A percentile compares a stretch with the other conserved stretches of the same genome.
Conservation (phyloP, 2,888 invertebrate genomes). For the Scaptomyza flava region DNA sequence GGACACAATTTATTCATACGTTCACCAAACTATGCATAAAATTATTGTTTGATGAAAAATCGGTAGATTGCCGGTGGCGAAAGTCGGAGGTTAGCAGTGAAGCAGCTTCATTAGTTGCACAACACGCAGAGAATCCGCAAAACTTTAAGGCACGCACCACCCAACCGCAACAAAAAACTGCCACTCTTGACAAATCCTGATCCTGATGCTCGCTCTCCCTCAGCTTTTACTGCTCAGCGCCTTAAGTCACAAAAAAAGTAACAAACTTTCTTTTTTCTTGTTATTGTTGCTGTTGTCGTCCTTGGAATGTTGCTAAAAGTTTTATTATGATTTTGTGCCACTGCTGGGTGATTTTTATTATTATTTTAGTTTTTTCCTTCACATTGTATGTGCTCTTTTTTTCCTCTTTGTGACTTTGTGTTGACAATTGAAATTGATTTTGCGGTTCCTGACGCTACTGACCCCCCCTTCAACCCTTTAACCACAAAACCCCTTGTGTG, state of each 20-base stretch:
- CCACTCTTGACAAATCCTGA: conserved; percentile 26
- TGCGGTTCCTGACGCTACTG: conserved; percentile 57
- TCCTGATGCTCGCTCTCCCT: conserved; percentile 28
- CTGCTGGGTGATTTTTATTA: conserved; percentile 15
- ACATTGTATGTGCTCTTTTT: conserved; percentile 41
- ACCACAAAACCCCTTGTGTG: neutral
- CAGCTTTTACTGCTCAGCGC: conserved; percentile 27
- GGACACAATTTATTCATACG: conserved; percentile 1
- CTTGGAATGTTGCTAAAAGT: conserved; percentile 66
- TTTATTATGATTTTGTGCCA: conserved; percentile 70
- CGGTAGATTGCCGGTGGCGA: conserved; percentile 1
- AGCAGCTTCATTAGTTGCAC: conserved; percentile 73
- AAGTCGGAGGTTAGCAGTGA: conserved; percentile 9
- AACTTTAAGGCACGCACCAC: conserved; percentile 71
- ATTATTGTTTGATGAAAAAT: conserved; percentile 18
- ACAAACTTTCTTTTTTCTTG: conserved; percentile 54
- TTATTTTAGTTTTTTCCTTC: conserved; percentile 44
- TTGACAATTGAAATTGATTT: conserved; percentile 81
- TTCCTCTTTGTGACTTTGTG: conserved; percentile 70
- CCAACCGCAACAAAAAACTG: conserved; percentile 16
- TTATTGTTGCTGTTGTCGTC: conserved; percentile 29
- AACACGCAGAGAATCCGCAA: conserved; percentile 68
- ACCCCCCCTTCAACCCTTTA: neutral
- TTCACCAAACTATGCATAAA: neutral
- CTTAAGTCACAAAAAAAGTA: conserved; percentile 65